Evolutionary conservation across 1,140 invertebrate genomes (phyloP), one percentile per base, ranked within the genome.

Genomic region (Procambarus clarkii): DNA sequence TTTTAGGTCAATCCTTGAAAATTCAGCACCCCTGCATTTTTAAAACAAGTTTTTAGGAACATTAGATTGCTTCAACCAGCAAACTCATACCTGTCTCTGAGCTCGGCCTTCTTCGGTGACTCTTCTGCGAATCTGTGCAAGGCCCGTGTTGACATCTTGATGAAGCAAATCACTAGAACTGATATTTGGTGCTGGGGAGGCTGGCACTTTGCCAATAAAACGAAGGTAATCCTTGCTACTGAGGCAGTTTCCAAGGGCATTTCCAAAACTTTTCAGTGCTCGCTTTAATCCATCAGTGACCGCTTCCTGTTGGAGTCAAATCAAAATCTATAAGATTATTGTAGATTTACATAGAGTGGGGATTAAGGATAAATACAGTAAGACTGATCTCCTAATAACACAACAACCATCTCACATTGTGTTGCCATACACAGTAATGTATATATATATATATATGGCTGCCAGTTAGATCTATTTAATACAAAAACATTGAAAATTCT

Each of bases 261-360:
- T 95, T 71, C 95, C 95, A 94, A 95, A 95, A 93, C 94, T 94
- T 92, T 95, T 95, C 44, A 95, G 92, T 44, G 95, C 95, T 92
- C 95, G 93, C 91, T 95, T 95, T 48, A 95, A 90, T 8, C 95
- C 95, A 94, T 95, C 95, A 64, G 95, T 95, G 18, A 95, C 95
- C n/a, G 95, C 94, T 93, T 95, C 95, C 93, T 94, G 88, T 50
- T 24, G 24, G 4, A 74, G n/a, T 69, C 21, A 69, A n/a, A 69
- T 5, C 9, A 64, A 21, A 69, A 21, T 69, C 1, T 18, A 21
- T 18, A 69, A 69, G 21, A 69, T 54, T 54, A 54, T 54, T 9
- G 8, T 54, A 34, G 34, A 58, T 15, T 58, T 58, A 9, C 15
- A 58, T 58, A 13, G 50, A 13, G 50, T 54, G 50, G 50, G 50